Evolutionary conservation across 2,113 vertebrate genomes (phyloP).

Genomic region (Epinephelus fuscoguttatus): DNA sequence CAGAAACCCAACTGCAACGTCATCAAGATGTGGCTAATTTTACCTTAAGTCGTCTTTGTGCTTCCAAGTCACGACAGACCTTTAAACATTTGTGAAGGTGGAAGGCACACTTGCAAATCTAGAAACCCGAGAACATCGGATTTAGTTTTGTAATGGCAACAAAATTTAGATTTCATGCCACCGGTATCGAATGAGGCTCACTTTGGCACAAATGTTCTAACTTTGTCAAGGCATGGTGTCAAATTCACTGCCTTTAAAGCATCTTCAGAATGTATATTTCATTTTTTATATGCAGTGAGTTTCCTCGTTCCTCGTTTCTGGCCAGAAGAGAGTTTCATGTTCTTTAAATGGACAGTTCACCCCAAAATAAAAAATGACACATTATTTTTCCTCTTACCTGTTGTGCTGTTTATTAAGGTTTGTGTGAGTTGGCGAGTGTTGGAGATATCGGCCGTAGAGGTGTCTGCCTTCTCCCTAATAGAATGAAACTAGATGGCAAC

Average conservation of each 20-base stretch:
- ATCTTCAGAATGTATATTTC: neutral
- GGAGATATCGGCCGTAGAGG: too few relatives aligned
- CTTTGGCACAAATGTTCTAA: slow-evolving; percentile 18
- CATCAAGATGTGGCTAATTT: neutral
- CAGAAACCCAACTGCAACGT: neutral
- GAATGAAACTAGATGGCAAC: too few relatives aligned
- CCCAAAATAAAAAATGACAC: too few relatives aligned
- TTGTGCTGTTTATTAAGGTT: too few relatives aligned
- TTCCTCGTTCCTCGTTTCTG: neutral
- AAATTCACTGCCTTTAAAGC: neutral
- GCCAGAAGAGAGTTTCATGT: neutral
- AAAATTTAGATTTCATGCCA: slow-evolving; percentile 20
- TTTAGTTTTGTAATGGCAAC: slow-evolving; percentile 32
- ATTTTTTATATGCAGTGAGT: neutral
- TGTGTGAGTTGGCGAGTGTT: too few relatives aligned
- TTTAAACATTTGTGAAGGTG: slow-evolving; percentile 10
- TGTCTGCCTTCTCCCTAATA: too few relatives aligned
- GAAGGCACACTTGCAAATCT: neutral
- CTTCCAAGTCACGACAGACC: slow-evolving; percentile 19
- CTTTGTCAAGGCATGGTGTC: neutral
- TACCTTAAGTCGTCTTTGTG: neutral
- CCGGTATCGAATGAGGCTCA: neutral
- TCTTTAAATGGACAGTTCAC: too few relatives aligned
- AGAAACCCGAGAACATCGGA: slow-evolving; percentile 23
- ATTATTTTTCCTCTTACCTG: too few relatives aligned